Evolutionary conservation across 2,113 vertebrate species (phyloP).

Genomic region (Phalacrocorax aristotelis): DNA sequence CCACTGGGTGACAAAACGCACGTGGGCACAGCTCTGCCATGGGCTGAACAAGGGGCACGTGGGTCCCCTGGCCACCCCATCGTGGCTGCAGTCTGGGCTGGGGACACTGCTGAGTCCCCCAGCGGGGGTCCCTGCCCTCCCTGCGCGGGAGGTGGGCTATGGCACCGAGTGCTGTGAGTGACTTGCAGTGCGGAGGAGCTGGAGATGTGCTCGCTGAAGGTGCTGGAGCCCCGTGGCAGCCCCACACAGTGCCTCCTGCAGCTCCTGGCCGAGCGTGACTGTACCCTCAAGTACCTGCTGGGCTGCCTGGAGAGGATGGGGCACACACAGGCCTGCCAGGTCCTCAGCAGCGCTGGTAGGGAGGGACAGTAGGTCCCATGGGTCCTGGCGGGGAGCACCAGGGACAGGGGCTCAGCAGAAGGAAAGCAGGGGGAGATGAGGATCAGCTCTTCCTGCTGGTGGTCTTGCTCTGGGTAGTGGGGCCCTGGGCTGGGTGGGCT

Average conservation of each 20-base stretch:
- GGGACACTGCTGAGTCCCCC: background rate
- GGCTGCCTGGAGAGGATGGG: slow-evolving; percentile 79
- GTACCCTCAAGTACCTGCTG: slow-evolving; percentile 76
- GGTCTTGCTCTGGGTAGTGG: background rate
- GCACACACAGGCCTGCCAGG: slow-evolving; percentile 74
- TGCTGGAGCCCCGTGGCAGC: slow-evolving; percentile 78
- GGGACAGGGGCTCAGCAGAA: background rate
- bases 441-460: background rate
- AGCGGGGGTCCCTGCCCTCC: background rate
- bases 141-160: accelerated
- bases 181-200: slow-evolving; percentile 77
- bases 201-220: slow-evolving; percentile 85
- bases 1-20: accelerated
- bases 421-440: background rate
- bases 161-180: background rate
- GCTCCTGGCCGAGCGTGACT: slow-evolving; percentile 75
- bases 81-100: background rate
- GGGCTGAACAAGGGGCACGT: accelerated
- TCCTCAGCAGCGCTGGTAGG: slow-evolving; percentile 72
- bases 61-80: accelerated
- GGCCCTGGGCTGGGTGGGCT: background rate
- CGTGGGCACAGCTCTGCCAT: background rate
- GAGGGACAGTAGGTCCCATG: accelerated
- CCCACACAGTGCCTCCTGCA: slow-evolving; percentile 77
- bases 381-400: background rate